Evolutionary conservation across 2,888 invertebrate genomes (phyloP).

Genomic region (Altica lythri): DNA sequence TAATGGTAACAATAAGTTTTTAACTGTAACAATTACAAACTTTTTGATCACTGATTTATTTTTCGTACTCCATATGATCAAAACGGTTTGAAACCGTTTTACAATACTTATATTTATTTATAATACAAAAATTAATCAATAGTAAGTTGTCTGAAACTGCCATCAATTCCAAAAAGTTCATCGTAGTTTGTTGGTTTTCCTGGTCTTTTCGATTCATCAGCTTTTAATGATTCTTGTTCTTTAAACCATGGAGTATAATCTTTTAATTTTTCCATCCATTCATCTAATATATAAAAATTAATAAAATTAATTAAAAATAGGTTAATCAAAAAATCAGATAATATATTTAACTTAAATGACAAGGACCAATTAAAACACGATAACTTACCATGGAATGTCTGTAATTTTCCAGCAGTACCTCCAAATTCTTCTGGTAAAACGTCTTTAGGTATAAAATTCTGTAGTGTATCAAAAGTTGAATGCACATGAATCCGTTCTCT

Average conservation of each 20-base stretch:
- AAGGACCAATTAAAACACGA: too few relatives aligned
- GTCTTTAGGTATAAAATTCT: slow-evolving; percentile 78
- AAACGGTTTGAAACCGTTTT: not conserved
- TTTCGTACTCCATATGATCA: too few relatives aligned
- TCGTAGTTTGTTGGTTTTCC: slow-evolving; percentile 86
- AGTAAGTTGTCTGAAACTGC: slow-evolving; percentile 82
- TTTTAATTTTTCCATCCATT: slow-evolving; percentile 79
- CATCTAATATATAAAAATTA: slow-evolving; percentile 59
- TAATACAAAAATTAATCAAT: slow-evolving; percentile 68
- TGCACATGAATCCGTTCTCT: slow-evolving; percentile 82
- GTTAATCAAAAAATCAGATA: too few relatives aligned
- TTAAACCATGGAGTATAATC: slow-evolving; percentile 81
- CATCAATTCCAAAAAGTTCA: slow-evolving; percentile 87
- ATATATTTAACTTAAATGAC: too few relatives aligned
- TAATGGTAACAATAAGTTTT: too few relatives aligned
- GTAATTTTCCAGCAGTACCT: slow-evolving; percentile 75
- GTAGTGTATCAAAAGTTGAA: slow-evolving; percentile 72
- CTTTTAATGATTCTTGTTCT: slow-evolving; percentile 76
- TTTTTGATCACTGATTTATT: too few relatives aligned
- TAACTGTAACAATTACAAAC: too few relatives aligned
- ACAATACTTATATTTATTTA: not conserved
- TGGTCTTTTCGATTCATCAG: slow-evolving; percentile 79
- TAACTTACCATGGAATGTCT: slow-evolving; percentile 72
- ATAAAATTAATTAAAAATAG: not conserved
- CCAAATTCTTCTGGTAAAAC: slow-evolving; percentile 84